These are phyloP conservation scores for Proterorhinus semilunaris DNA, from an alignment of 2,113 vertebrate species.

Conservation along the genomic window DNA sequence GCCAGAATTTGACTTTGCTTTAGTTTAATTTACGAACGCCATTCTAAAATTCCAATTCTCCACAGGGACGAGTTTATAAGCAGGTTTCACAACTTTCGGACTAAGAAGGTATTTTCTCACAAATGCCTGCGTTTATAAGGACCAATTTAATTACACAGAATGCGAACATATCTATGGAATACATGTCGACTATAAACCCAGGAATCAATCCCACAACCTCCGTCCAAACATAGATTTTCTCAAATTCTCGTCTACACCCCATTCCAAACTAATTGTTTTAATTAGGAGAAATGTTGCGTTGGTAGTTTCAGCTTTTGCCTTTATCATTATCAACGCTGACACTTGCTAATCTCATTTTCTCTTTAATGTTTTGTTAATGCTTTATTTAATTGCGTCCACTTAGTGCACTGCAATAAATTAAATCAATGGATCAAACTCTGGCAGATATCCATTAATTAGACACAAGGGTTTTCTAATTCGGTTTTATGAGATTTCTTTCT, in stretches of 20 bases:
- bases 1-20: no score
- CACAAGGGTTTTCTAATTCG: not conserved
- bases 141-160: no score
- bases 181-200: not conserved
- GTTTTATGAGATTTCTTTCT: constrained; percentile 9
- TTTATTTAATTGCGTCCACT: constrained; percentile 2
- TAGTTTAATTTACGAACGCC: no score
- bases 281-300: not conserved
- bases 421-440: constrained; percentile 1
- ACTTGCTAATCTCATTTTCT: constrained; percentile 4
- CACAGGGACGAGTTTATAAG: no score
- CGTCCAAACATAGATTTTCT: not conserved
- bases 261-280: not conserved
- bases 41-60: no score
- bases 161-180: not conserved
- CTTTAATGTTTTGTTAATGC: constrained; percentile 5
- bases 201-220: not conserved
- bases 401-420: not conserved
- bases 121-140: no score
- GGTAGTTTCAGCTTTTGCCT: not conserved
- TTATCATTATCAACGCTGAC: not conserved
- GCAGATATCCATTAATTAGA: constrained; percentile 2
- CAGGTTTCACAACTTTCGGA: no score
- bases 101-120: no score
- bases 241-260: not conserved